phyloP scores from a whole-genome alignment of 2,113 vertebrate species.

The Myrmecophaga tridactyla region DNA sequence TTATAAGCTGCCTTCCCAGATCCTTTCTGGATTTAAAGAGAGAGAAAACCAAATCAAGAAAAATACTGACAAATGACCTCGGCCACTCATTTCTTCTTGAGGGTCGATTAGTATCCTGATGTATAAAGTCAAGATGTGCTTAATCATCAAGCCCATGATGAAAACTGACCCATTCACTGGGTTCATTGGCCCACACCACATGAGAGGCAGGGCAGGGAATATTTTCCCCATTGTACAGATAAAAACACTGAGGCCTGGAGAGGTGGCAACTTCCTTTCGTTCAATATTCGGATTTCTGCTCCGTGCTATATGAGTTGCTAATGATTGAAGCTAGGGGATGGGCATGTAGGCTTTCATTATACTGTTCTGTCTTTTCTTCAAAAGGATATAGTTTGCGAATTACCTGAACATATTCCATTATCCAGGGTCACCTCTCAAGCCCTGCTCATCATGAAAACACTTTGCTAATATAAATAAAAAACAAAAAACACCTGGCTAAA shows the following conservation, averaged over 20 bases:
- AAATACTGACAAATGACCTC: neutral
- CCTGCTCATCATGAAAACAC: neutral
- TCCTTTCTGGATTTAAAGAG: conserved; percentile 34
- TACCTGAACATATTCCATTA: neutral
- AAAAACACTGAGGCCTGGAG: neutral
- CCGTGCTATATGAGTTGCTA: neutral
- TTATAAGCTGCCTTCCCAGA: neutral
- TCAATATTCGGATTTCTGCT: neutral
- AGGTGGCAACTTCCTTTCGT: neutral
- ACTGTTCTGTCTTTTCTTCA: neutral
- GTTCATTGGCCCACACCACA: neutral
- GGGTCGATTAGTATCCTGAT: neutral
- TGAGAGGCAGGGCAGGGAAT: neutral
- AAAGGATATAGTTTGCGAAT: neutral
- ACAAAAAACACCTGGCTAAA: too few species aligned
- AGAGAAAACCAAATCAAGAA: neutral
- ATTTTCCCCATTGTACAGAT: neutral
- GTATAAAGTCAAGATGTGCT: neutral
- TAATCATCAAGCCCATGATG: neutral
- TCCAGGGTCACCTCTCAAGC: neutral
- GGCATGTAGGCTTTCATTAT: neutral
- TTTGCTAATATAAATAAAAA: too few species aligned
- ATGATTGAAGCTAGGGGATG: neutral
- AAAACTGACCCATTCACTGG: neutral
- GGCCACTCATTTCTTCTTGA: neutral